Conservation (phyloP, 2,888 invertebrate genomes). For the Orthosia incerta region DNA sequence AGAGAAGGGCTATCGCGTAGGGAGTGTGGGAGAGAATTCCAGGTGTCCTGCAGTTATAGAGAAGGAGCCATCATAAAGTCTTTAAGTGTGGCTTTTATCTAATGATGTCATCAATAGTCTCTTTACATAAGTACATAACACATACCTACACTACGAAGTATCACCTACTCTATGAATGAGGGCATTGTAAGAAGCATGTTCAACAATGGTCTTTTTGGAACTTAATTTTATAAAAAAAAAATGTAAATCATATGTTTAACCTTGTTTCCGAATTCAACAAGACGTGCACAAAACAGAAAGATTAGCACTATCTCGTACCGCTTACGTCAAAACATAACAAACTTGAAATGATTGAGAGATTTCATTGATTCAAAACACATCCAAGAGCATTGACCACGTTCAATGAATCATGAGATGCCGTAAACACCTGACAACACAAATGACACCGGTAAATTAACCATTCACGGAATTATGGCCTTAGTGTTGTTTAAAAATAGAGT, state of each 20-base stretch:
- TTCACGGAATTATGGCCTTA: conserved; percentile 26
- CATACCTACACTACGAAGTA: background rate
- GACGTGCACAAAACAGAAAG: conserved; percentile 5
- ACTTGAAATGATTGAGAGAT: conserved; percentile 46
- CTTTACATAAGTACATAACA: background rate
- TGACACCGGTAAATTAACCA: conserved; percentile 34
- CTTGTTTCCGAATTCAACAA: background rate
- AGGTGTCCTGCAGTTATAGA: no score
- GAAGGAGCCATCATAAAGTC: no score
- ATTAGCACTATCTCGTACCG: conserved; percentile 3
- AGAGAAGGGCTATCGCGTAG: no score
- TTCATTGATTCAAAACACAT: conserved; percentile 60
- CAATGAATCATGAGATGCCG: conserved; percentile 59
- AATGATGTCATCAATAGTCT: no score
- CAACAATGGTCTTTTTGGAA: background rate
- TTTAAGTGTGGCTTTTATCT: no score
- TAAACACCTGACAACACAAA: conserved; percentile 57
- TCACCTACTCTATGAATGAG: background rate
- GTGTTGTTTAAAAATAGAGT: background rate
- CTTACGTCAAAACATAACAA: conserved; percentile 31
- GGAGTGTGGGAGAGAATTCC: no score
- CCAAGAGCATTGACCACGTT: conserved; percentile 59
- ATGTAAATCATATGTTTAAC: conserved; percentile 16
- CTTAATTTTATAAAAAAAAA: background rate
- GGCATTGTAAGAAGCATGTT: background rate